Conservation (phyloP, 2,113 vertebrate species). For the Nasalis larvatus region DNA sequence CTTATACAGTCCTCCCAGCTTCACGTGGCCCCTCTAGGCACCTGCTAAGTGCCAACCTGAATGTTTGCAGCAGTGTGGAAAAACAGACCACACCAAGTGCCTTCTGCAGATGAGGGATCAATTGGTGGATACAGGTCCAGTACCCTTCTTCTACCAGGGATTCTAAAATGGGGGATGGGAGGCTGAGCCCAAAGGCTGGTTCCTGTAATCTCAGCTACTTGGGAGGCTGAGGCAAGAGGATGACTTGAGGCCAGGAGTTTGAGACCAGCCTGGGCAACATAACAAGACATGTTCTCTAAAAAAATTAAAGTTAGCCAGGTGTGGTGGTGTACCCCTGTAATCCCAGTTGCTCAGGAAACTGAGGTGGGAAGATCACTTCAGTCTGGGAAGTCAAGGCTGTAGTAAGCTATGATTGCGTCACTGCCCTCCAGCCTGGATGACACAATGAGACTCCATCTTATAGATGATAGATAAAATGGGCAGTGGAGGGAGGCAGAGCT, state of each 20-base stretch:
- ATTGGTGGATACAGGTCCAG: background rate
- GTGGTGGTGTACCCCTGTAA: background rate
- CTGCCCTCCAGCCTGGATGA: background rate
- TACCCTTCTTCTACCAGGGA: background rate
- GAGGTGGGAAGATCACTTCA: background rate
- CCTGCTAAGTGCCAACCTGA: background rate
- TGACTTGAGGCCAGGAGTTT: background rate
- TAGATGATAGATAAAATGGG: background rate
- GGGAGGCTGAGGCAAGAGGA: background rate
- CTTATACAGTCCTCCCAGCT: background rate
- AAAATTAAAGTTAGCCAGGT: background rate
- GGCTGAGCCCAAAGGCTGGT: background rate
- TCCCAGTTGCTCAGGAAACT: background rate
- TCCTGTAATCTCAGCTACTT: background rate
- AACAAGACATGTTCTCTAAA: background rate
- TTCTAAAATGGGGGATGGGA: background rate
- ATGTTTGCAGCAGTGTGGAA: background rate
- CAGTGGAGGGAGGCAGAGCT: background rate
- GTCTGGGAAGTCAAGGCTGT: background rate
- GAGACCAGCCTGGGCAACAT: background rate
- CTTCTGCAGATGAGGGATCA: background rate
- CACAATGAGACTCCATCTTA: background rate
- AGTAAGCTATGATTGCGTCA: background rate
- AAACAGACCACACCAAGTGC: background rate
- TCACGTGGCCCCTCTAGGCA: no score